Conservation (phyloP, 1,140 invertebrate species). For the Pristionchus pacificus region DNA sequence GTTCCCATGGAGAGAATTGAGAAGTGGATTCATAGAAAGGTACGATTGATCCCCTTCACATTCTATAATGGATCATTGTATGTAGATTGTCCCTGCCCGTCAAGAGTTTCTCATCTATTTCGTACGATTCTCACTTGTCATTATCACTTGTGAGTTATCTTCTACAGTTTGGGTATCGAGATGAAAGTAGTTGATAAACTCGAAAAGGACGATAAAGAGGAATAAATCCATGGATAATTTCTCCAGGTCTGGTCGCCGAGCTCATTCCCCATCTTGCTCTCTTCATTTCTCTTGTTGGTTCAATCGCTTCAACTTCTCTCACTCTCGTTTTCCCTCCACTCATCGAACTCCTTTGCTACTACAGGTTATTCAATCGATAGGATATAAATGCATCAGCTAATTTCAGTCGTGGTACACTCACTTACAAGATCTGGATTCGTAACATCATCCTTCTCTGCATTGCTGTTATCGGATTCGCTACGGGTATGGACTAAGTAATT, state of each 20-base stretch:
- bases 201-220: neutral
- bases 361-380: conserved; percentile 7
- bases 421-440: conserved; percentile 22
- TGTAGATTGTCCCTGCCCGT: conserved; percentile 33
- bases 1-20: conserved; percentile 54
- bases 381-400: neutral
- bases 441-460: conserved; percentile 25
- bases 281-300: conserved; percentile 53
- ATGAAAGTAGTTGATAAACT: neutral
- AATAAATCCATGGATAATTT: neutral
- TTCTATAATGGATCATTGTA: neutral
- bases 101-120: conserved; percentile 46
- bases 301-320: conserved; percentile 47
- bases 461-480: conserved; percentile 26
- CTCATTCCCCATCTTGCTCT: conserved; percentile 51
- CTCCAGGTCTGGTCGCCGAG: conserved; percentile 47
- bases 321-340: conserved; percentile 54
- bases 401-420: conserved; percentile 14
- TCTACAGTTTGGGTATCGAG: neutral
- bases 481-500: neutral
- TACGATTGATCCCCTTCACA: neutral
- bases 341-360: conserved; percentile 49
- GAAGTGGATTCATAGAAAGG: conserved; percentile 50
- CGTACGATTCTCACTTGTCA: conserved; percentile 41
- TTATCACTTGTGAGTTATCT: conserved; percentile 44